Evolutionary conservation across 92 coral and sea anemone species (phyloP), one percentile per base, ranked within the genome.

Genomic region (Micromussa lordhowensis): DNA sequence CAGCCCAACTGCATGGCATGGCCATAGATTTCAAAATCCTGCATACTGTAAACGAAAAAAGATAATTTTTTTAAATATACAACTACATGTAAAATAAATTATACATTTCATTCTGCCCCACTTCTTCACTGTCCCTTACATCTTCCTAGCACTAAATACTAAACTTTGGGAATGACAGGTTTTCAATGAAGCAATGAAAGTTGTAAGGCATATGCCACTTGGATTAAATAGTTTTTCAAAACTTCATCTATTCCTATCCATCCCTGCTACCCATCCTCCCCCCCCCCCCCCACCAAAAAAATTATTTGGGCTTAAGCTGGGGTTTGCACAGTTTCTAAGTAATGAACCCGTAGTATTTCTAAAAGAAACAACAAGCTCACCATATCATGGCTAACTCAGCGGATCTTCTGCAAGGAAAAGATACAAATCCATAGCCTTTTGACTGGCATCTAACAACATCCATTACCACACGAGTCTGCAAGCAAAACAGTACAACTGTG

Each of bases 331-430:
- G n/a, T n/a, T 9, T 13, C 1, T 0, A 44, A 44, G 61, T 55
- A 55, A 21, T 55, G 3, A 19, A 17, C 5, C 15, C 16, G 51
- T 55, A 55, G 22, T 2, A 16, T 17, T 54, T 13, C 8, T 14
- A 13, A 12, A 12, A 44, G 8, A 44, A 44, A 44, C 51, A 44
- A 1, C 26, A 9, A 10, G 34, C 85, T 69, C 57, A 94, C 96
- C 96, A 94, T 78, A 94, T 92, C 87, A 94, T n/a, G 17, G 95
- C 95, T 28, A 94, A 12, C 78, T 94, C 96, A 66, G 96, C 91
- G 78, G 96, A 94, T 80, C 96, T 92, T 76, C 96, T 86, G 66
- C 63, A 63, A n/a, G 96, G 95, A 58, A 94, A 92, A 44, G 83
- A 76, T 22, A 94, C 92, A 87, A 94, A 94, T 49, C 96, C 96